These are phyloP conservation scores for Habroteleia sp. DNA, from an alignment of 2,888 invertebrate genomes.

Conservation along the genomic window DNA sequence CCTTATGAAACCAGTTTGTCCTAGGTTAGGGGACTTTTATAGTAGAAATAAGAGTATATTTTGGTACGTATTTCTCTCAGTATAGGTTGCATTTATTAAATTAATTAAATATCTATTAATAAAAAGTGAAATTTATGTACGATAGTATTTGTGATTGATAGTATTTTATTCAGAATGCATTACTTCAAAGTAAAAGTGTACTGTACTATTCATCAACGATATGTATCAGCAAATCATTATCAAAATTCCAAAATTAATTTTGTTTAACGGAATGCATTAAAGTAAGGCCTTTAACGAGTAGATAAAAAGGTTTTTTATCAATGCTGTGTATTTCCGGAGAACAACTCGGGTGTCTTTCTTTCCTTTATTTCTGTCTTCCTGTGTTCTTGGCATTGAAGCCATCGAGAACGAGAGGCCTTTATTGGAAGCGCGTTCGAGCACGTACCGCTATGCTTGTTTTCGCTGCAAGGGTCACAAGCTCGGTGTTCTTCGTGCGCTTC, in stretches of 20 bases:
- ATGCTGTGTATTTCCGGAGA: constrained; percentile 47
- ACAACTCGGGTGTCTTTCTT: constrained; percentile 55
- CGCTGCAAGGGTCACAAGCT: constrained; percentile 62
- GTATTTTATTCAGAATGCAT: no score
- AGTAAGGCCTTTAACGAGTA: neutral
- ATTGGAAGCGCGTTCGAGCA: constrained; percentile 58
- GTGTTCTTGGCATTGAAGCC: constrained; percentile 61
- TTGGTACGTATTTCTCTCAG: no score
- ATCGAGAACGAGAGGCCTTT: constrained; percentile 62
- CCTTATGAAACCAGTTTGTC: no score
- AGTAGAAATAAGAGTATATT: no score
- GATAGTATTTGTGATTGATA: no score
- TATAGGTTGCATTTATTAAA: no score
- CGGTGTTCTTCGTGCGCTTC: constrained; percentile 62
- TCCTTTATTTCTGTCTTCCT: constrained; percentile 59
- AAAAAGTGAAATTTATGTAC: no score
- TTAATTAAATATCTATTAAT: no score
- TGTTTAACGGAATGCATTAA: constrained; percentile 9
- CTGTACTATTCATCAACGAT: neutral
- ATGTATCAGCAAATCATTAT: neutral
- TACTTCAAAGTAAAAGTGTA: no score
- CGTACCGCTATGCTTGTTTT: constrained; percentile 63
- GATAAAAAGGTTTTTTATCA: constrained; percentile 39
- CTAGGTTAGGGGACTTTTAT: no score
- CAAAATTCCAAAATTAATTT: constrained; percentile 12